Evolutionary conservation across 53 echinoderm and acorn worm species (phyloP).

Genomic region (Patiria pectinifera): DNA sequence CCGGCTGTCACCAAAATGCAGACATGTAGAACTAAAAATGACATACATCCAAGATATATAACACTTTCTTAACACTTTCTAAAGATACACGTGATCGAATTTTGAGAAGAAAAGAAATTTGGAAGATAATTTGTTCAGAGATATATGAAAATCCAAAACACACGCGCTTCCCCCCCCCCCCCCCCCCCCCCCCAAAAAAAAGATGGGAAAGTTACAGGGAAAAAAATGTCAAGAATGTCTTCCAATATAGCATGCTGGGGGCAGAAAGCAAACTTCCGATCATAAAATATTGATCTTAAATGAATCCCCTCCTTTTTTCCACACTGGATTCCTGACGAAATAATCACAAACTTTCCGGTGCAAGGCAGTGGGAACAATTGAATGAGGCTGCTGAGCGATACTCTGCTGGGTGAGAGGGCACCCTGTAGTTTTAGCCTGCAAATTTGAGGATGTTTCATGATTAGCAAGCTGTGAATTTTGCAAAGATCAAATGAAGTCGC

Average conservation of each 20-base stretch:
- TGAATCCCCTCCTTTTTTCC: slow-evolving; percentile 8
- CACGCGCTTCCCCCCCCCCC: neutral
- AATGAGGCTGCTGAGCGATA: neutral
- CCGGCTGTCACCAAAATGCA: no score
- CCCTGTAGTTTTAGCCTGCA: neutral
- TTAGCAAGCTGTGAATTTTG: neutral
- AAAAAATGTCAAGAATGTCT: slow-evolving; percentile 25
- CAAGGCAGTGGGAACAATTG: neutral
- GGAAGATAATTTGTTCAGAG: no score
- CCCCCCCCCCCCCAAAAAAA: no score
- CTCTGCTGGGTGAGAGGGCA: neutral
- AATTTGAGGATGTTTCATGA: neutral
- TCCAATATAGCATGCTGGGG: slow-evolving; percentile 13
- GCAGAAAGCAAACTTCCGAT: slow-evolving; percentile 12
- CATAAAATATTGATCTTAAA: neutral
- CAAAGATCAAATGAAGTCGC: neutral
- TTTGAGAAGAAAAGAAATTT: neutral
- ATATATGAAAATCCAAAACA: neutral
- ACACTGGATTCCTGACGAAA: neutral
- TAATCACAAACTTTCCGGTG: neutral
- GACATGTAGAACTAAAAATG: no score
- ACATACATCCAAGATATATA: no score
- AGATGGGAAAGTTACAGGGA: neutral
- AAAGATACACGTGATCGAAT: neutral
- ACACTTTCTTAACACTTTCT: neutral